Conservation (phyloP, 1,140 invertebrate species). For the Macrocentrus cingulum region DNA sequence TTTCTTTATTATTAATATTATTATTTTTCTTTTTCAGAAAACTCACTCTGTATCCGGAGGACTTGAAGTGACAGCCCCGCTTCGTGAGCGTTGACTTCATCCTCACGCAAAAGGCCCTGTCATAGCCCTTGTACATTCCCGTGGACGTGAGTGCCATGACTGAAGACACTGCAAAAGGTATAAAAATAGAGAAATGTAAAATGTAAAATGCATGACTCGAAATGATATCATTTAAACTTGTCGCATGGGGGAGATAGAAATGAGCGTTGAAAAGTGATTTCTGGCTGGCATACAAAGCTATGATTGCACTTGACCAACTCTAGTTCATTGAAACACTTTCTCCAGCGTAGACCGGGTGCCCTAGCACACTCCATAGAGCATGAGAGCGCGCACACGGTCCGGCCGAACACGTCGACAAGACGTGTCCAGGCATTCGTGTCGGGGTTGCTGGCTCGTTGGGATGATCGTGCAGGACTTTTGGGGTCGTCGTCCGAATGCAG, state of each 20-base stretch:
- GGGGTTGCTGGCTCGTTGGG: conserved; percentile 8
- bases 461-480: conserved; percentile 8
- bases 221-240: too few relatives aligned
- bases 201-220: conserved; percentile 8
- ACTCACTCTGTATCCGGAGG: conserved; percentile 95
- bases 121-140: conserved; percentile 78
- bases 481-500: conserved; percentile 26
- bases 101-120: conserved; percentile 90
- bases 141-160: conserved; percentile 79
- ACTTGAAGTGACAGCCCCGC: conserved; percentile 96
- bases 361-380: not conserved
- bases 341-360: not conserved
- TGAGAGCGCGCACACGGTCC: too few relatives aligned
- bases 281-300: too few relatives aligned
- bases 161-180: conserved; percentile 73
- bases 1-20: too few relatives aligned
- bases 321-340: not conserved
- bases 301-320: too few relatives aligned
- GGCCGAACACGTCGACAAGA: conserved; percentile 15
- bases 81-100: conserved; percentile 99
- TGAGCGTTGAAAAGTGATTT: too few relatives aligned
- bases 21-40: too few relatives aligned
- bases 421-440: conserved; percentile 19
- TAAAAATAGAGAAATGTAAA: conserved; percentile 27
- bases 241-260: too few relatives aligned